Conservation (phyloP, 2,113 vertebrate genomes). For the Anoplopoma fimbria region DNA sequence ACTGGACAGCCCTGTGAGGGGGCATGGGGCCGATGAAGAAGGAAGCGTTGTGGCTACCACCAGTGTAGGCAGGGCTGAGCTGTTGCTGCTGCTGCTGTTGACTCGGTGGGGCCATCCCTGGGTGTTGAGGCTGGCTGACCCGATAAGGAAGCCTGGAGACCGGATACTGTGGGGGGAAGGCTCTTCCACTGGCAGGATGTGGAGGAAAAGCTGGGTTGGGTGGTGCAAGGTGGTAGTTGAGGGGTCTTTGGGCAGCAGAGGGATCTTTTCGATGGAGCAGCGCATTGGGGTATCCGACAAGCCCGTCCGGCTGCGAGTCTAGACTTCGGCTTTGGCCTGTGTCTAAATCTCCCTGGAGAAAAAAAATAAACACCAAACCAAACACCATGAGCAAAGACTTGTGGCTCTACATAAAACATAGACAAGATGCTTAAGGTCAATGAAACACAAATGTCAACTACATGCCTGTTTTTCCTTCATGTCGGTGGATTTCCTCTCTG, state of each 20-base stretch:
- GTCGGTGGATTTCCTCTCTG: constrained; percentile 92
- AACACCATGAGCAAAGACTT: not conserved
- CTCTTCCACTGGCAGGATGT: constrained; percentile 85
- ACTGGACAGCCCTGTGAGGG: constrained; percentile 89
- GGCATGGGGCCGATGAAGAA: constrained; percentile 89
- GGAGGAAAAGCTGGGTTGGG: constrained; percentile 87
- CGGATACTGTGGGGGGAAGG: constrained; percentile 87
- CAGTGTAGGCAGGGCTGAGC: constrained; percentile 88
- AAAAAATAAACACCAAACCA: not conserved
- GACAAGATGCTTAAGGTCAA: not conserved
- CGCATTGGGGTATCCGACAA: constrained; percentile 86
- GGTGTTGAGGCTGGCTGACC: constrained; percentile 85
- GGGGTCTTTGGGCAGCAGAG: constrained; percentile 88
- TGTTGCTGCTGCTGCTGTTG: constrained; percentile 85
- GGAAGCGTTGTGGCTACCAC: constrained; percentile 84
- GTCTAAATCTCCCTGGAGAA: constrained; percentile 90
- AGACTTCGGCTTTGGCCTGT: constrained; percentile 89
- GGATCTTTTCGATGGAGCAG: constrained; percentile 95
- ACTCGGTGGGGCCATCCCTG: constrained; percentile 80
- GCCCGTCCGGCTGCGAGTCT: constrained; percentile 85
- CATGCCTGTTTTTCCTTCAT: constrained; percentile 88
- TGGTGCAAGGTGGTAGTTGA: constrained; percentile 91
- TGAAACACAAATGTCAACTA: not conserved
- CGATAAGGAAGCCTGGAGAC: constrained; percentile 90
- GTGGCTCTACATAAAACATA: not conserved